A percentile compares a stretch with the other conserved stretches of the same genome.
Evolutionary conservation across 2,113 vertebrate species (phyloP).

Genomic region (Neodon shergylaensis): DNA sequence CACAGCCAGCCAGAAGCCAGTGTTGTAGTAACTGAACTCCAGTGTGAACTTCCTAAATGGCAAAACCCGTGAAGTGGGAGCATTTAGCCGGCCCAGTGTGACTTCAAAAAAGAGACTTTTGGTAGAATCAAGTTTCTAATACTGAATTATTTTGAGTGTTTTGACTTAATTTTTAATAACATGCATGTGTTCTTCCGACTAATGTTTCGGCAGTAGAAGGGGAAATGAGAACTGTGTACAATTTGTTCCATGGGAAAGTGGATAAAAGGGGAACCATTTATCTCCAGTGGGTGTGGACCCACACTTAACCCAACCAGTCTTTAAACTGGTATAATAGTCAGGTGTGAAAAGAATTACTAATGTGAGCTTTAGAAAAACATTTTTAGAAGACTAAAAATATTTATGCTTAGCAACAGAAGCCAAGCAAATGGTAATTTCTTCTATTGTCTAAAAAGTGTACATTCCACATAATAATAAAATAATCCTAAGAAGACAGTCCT

Average conservation of each 20-base stretch:
- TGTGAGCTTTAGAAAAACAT: slow-evolving; percentile 78
- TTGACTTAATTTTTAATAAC: slow-evolving; percentile 89
- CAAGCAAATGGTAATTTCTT: slow-evolving; percentile 82
- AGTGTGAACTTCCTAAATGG: slow-evolving; percentile 87
- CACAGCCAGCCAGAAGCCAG: slow-evolving; percentile 93
- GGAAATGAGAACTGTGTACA: slow-evolving; percentile 75
- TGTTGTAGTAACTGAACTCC: slow-evolving; percentile 96
- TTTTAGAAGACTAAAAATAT: slow-evolving; percentile 82
- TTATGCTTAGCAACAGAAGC: slow-evolving; percentile 84
- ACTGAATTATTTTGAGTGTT: slow-evolving; percentile 89
- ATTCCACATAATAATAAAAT: slow-evolving; percentile 86
- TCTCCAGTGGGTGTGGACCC: slow-evolving; percentile 76
- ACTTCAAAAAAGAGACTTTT: slow-evolving; percentile 93
- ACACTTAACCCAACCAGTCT: slow-evolving; percentile 79
- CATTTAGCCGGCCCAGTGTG: slow-evolving; percentile 90
- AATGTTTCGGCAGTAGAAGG: slow-evolving; percentile 87
- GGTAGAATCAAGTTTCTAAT: slow-evolving; percentile 96
- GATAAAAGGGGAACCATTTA: slow-evolving; percentile 50
- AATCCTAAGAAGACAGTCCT: slow-evolving; percentile 72
- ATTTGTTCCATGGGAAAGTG: slow-evolving; percentile 81
- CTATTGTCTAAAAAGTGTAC: slow-evolving; percentile 84
- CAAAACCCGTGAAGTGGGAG: slow-evolving; percentile 90
- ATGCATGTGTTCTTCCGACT: slow-evolving; percentile 95
- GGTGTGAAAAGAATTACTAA: slow-evolving; percentile 71
- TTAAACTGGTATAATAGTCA: slow-evolving; percentile 79